Evolutionary conservation across 2,797 vertebrate genomes (phyloP).

Genomic region (Hybognathus amarus): DNA sequence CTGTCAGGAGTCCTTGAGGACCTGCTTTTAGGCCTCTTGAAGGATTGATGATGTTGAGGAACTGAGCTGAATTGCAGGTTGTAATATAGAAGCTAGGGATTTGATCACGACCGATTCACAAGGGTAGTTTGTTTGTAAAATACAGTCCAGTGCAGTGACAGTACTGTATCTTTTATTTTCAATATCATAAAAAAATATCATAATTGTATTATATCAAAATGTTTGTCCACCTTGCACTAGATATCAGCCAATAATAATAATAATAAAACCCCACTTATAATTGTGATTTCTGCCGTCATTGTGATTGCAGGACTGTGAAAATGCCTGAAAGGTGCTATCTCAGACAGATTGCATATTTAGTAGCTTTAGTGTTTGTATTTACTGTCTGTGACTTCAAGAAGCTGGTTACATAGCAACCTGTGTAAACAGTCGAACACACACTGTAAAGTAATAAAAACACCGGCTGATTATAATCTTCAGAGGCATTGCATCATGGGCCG

Average conservation of each 20-base stretch:
- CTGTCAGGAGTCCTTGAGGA: neutral
- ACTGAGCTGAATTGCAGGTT: no score
- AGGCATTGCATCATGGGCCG: slow-evolving; percentile 2
- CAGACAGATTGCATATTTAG: slow-evolving; percentile 2
- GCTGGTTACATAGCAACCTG: slow-evolving; percentile 69
- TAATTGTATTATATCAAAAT: neutral
- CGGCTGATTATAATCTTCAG: slow-evolving; percentile 36
- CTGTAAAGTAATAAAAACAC: slow-evolving; percentile 45
- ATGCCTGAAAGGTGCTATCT: neutral
- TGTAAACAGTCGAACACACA: slow-evolving; percentile 34
- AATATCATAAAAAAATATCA: neutral
- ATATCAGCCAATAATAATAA: neutral
- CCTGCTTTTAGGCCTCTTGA: neutral
- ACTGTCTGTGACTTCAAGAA: slow-evolving; percentile 50
- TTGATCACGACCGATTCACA: no score
- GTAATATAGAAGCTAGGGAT: no score
- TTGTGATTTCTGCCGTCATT: neutral
- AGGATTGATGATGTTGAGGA: no score
- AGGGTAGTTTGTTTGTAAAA: no score
- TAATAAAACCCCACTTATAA: neutral
- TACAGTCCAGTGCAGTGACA: no score
- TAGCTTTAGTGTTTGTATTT: neutral
- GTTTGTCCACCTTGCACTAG: neutral
- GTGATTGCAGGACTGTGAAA: neutral
- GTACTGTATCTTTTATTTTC: neutral